Conservation (phyloP, 2,797 vertebrate genomes). For the Valencia hispanica region DNA sequence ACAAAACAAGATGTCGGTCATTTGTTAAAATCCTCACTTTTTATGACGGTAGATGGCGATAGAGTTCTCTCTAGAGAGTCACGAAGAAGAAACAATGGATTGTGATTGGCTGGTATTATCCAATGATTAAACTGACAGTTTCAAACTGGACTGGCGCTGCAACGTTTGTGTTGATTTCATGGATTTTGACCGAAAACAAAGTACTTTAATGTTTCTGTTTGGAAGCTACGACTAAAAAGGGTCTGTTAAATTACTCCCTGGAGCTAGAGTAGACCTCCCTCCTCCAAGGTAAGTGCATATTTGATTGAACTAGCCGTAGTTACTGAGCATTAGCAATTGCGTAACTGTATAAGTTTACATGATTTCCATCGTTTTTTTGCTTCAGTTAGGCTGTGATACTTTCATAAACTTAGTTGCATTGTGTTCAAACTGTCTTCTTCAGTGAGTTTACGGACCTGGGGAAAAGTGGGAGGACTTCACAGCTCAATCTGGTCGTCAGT, state of each 20-base stretch:
- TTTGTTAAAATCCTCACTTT: background rate
- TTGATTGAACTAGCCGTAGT: background rate
- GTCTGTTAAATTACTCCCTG: background rate
- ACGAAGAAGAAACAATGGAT: conserved; percentile 23
- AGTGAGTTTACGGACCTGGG: background rate
- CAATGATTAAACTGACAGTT: conserved; percentile 26
- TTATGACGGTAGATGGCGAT: conserved; percentile 14
- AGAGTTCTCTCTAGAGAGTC: background rate
- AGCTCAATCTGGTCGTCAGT: background rate
- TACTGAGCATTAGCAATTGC: background rate
- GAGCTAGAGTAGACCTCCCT: background rate
- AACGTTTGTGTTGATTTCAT: background rate
- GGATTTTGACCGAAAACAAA: background rate
- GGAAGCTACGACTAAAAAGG: rapidly evolving
- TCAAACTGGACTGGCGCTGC: conserved; percentile 36
- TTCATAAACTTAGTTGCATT: background rate
- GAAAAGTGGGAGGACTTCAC: background rate
- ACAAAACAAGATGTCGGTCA: background rate
- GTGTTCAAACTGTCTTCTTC: background rate
- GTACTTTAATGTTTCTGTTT: background rate
- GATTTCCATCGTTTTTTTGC: background rate
- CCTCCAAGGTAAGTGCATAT: background rate
- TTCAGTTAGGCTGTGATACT: background rate
- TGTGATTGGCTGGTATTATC: conserved; percentile 49
- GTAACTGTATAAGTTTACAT: too few species aligned